Conservation (phyloP, 2,888 invertebrate species). For the Crioceris asparagi region DNA sequence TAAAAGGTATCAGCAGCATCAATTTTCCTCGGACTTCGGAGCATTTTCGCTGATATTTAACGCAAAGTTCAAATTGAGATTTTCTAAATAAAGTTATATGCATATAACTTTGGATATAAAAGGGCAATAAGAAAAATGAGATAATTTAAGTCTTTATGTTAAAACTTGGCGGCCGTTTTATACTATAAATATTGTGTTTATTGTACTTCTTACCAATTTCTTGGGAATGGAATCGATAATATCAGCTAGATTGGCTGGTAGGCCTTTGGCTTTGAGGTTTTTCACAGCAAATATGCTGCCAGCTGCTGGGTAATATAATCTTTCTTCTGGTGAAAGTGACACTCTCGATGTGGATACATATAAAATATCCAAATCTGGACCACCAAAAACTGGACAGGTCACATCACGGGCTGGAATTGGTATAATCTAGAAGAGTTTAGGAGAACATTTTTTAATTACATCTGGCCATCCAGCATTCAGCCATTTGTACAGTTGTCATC, state of each 20-base stretch:
- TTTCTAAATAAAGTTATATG: too few relatives aligned
- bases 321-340: constrained; percentile 24
- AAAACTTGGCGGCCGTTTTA: too few relatives aligned
- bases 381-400: constrained; percentile 56
- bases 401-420: constrained; percentile 45
- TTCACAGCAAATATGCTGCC: constrained; percentile 38
- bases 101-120: too few relatives aligned
- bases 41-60: too few relatives aligned
- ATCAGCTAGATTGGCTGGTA: constrained; percentile 28
- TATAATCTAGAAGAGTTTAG: constrained; percentile 15
- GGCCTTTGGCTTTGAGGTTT: constrained; percentile 29
- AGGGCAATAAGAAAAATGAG: too few relatives aligned
- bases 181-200: constrained; percentile 1
- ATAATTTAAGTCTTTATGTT: too few relatives aligned
- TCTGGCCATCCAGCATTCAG: neutral
- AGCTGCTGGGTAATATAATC: constrained; percentile 36
- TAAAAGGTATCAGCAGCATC: too few relatives aligned
- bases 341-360: constrained; percentile 49
- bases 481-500: too few relatives aligned
- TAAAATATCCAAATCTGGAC: constrained; percentile 45
- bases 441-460: neutral
- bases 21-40: too few relatives aligned
- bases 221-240: constrained; percentile 21
- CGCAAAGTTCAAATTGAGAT: too few relatives aligned
- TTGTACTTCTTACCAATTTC: constrained; percentile 9